phyloP scores from a whole-genome alignment of 2,888 invertebrate genomes.

The Leptothorax acervorum region DNA sequence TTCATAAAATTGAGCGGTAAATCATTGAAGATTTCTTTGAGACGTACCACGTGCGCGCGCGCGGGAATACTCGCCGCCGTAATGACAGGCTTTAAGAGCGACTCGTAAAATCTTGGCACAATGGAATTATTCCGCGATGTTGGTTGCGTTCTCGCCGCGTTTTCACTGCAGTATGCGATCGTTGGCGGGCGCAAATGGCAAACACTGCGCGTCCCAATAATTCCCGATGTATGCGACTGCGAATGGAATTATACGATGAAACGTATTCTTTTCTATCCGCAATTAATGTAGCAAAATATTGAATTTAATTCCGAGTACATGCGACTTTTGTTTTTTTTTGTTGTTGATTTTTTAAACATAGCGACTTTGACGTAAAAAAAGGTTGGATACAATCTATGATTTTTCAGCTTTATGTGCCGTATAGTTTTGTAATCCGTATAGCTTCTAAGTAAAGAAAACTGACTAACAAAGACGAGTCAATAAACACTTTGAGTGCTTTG shows the following conservation, averaged over 20 bases:
- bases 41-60: slow-evolving; percentile 60
- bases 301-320: not conserved
- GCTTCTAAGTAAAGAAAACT: not conserved
- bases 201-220: not conserved
- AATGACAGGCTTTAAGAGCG: slow-evolving; percentile 84
- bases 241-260: not conserved
- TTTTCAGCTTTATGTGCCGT: not conserved
- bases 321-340: not conserved
- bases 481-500: not conserved
- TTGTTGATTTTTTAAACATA: not conserved
- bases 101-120: slow-evolving; percentile 84
- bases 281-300: not conserved
- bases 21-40: slow-evolving; percentile 80
- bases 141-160: slow-evolving; percentile 9
- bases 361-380: not conserved
- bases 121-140: slow-evolving; percentile 81
- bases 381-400: not conserved
- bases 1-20: slow-evolving; percentile 83
- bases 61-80: slow-evolving; percentile 62
- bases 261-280: not conserved
- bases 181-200: not conserved
- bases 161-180: not conserved
- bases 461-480: not conserved
- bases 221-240: not conserved
- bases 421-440: not conserved